Evolutionary conservation across 2,113 vertebrate genomes (phyloP).

Genomic region (Catharus minimus): DNA sequence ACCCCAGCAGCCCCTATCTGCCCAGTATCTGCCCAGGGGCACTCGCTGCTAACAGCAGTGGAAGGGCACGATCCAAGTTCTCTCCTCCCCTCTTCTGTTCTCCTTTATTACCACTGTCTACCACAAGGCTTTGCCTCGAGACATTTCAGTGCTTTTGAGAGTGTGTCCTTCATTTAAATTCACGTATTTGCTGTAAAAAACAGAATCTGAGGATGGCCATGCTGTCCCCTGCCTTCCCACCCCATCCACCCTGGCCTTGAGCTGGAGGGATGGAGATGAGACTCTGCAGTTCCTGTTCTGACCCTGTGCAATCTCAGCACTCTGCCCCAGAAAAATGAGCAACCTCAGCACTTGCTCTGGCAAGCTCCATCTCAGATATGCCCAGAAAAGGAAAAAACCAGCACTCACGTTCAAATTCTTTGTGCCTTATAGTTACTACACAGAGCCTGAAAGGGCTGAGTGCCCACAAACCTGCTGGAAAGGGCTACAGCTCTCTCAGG

Average conservation of each 20-base stretch:
- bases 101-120: not conserved
- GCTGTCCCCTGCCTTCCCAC: not conserved
- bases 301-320: conserved; percentile 12
- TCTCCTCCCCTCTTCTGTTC: not conserved
- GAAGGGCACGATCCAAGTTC: not conserved
- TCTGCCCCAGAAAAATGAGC: conserved; percentile 20
- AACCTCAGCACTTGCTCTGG: conserved; percentile 58
- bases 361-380: conserved; percentile 53
- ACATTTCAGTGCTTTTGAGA: not conserved
- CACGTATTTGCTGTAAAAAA: not conserved
- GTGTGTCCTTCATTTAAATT: not conserved
- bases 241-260: not conserved
- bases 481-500: not conserved
- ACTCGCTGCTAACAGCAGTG: not conserved
- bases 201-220: not conserved
- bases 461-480: not conserved
- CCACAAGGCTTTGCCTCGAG: not conserved
- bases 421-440: conserved; percentile 38
- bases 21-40: conserved; percentile 23
- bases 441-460: not conserved
- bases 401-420: not conserved
- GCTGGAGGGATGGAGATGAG: not conserved
- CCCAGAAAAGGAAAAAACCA: conserved; percentile 52
- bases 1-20: not conserved
- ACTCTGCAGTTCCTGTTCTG: not conserved